phyloP scores from a whole-genome alignment of 2,113 vertebrate genomes.

The Monarcha castaneiventris region DNA sequence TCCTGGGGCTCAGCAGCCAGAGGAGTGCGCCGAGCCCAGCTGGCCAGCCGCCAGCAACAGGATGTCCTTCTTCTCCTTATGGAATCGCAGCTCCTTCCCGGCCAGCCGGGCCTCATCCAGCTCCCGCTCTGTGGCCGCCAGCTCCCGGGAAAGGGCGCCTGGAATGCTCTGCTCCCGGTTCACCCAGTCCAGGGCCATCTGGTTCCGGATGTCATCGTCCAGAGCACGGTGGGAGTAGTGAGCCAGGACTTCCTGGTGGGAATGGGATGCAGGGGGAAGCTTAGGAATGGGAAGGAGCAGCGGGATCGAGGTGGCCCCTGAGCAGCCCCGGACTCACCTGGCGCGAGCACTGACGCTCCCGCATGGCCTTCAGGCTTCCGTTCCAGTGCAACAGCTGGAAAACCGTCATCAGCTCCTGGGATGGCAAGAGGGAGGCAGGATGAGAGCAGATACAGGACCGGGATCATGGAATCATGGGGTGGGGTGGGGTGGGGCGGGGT shows the following conservation, averaged over 20 bases:
- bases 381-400: slow-evolving; percentile 98
- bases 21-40: slow-evolving; percentile 82
- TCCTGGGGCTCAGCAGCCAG: slow-evolving; percentile 67
- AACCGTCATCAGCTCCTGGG: slow-evolving; percentile 96
- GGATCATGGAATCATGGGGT: background rate
- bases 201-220: slow-evolving; percentile 93
- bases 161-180: slow-evolving; percentile 89
- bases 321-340: slow-evolving; percentile 75
- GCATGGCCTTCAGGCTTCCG: slow-evolving; percentile 96
- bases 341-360: slow-evolving; percentile 94
- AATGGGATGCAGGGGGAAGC: background rate
- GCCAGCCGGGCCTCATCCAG: slow-evolving; percentile 93
- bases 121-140: slow-evolving; percentile 87
- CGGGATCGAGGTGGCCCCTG: accelerated
- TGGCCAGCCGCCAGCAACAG: slow-evolving; percentile 92
- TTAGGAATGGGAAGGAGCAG: background rate
- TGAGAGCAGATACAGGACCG: background rate
- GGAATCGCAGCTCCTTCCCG: slow-evolving; percentile 92
- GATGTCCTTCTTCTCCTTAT: slow-evolving; percentile 98
- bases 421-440: background rate
- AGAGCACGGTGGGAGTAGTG: slow-evolving; percentile 97
- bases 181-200: slow-evolving; percentile 98
- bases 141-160: slow-evolving; percentile 82
- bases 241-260: slow-evolving; percentile 88
- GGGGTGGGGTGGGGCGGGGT: background rate